Evolutionary conservation across 2,113 vertebrate species (phyloP).

Genomic region (Hippocampus zosterae): DNA sequence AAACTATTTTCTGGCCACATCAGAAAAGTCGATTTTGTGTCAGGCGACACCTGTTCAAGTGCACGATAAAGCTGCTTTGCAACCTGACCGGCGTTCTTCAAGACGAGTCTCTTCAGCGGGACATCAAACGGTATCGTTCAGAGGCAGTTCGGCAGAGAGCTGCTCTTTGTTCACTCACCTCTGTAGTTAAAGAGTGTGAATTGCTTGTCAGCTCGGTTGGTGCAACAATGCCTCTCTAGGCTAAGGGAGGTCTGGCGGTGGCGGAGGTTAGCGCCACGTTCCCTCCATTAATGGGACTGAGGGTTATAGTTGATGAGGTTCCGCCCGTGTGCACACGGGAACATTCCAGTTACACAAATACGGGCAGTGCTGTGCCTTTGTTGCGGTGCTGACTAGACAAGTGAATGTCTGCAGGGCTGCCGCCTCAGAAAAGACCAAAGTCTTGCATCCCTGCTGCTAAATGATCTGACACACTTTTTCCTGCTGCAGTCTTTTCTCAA

Average conservation of each 20-base stretch:
- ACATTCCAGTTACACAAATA: conserved; percentile 63
- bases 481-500: conserved; percentile 61
- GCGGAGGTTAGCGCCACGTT: conserved; percentile 37
- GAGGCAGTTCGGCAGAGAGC: conserved; percentile 46
- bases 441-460: conserved; percentile 64
- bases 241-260: conserved; percentile 30
- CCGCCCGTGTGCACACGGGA: conserved; percentile 44
- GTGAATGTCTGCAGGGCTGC: conserved; percentile 63
- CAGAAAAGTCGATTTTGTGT: conserved; percentile 22
- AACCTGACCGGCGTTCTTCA: conserved; percentile 6
- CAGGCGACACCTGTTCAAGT: conserved; percentile 30
- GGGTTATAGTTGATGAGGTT: conserved; percentile 38
- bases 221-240: conserved; percentile 46
- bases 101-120: conserved; percentile 31
- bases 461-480: conserved; percentile 70
- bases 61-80: conserved; percentile 24
- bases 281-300: conserved; percentile 35
- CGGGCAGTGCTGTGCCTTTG: conserved; percentile 58
- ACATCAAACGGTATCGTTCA: conserved; percentile 51
- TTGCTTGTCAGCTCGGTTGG: conserved; percentile 42
- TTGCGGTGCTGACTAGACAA: conserved; percentile 67
- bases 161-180: conserved; percentile 49
- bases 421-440: conserved; percentile 57
- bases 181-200: conserved; percentile 49
- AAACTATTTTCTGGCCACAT: not conserved